These are phyloP conservation scores for human DNA, from an alignment of 2,113 vertebrate species.

Conservation along the genomic window DNA sequence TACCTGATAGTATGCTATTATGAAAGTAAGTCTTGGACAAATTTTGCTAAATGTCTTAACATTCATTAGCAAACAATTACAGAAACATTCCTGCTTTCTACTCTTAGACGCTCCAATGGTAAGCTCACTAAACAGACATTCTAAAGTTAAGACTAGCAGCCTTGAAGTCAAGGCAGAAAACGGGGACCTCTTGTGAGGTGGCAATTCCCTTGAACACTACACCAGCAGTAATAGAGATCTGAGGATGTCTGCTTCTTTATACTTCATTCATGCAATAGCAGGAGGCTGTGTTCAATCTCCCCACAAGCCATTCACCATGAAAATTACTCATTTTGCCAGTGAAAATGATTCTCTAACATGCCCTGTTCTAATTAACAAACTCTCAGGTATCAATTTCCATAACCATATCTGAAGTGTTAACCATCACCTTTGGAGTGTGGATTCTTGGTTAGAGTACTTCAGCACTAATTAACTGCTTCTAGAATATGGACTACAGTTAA, in stretches of 20 bases:
- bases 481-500: not conserved
- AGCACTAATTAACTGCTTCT: not conserved
- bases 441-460: not conserved
- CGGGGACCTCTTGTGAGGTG: not conserved
- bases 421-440: not conserved
- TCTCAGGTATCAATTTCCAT: not conserved
- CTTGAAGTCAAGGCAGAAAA: not conserved
- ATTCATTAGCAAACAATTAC: not conserved
- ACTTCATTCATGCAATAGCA: not conserved
- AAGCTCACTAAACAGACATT: not conserved
- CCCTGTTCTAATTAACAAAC: not conserved
- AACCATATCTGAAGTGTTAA: not conserved
- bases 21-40: not conserved
- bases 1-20: not conserved
- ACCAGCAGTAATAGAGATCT: no score
- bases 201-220: not conserved
- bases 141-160: not conserved
- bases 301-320: not conserved
- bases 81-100: not conserved
- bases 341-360: not conserved
- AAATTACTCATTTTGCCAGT: not conserved
- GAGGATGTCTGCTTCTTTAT: not conserved
- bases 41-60: not conserved
- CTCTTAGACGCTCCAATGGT: not conserved
- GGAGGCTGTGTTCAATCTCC: not conserved